Base-by-base conservation (phyloP, 2,113 vertebrate species). In the Megaleporinus macrocephalus region DNA sequence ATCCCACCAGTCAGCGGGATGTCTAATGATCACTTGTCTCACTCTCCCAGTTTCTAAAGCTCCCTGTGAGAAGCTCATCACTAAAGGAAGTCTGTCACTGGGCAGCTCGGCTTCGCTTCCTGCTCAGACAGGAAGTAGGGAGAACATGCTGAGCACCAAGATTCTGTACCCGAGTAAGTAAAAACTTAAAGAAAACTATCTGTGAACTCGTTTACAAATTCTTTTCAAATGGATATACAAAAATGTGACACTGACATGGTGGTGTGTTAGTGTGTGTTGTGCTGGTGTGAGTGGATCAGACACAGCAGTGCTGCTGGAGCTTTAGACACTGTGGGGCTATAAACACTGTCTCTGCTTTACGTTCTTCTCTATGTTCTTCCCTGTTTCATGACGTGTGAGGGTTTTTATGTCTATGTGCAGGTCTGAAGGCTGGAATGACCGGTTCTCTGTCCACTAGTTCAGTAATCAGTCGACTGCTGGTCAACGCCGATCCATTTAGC, bases 401-500 rank as follows among this genome's bases (percentile, higher is more conserved):
- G 26, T 79, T 51, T 80, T 26, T 74, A 4, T 68, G 57, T 63
- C 24, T 83, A 30, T 76, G 69, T 83, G 0, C 83, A 97, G 96
- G 93, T 88, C 94, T 97, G 33, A 94, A 95, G 68, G 91, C 93
- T 7, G 95, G 96, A n/a, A 90, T 96, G 89, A 95, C 96, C 2
- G 95, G 95, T 3, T 98, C 97, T 86, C 89, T 99, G 72, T 95
- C 97, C 57, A 96, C 95, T 65, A 93, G 93, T 57, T 97, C 97
- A 0, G 94, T 98, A 79, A 98, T 99, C 93, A 97, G 95, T 85
- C 94, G 95, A 1, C 88, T 99, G 49, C 80, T 99, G 79, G 97
- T 98, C 55, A 97, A 96, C 0, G 96, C 97, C 0, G 97, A 99
- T 89, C 94, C 97, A 0, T 97, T 98, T 86, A 96, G 91, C 89